phyloP scores from a whole-genome alignment of 2,888 invertebrate species.

The Emesis furor region DNA sequence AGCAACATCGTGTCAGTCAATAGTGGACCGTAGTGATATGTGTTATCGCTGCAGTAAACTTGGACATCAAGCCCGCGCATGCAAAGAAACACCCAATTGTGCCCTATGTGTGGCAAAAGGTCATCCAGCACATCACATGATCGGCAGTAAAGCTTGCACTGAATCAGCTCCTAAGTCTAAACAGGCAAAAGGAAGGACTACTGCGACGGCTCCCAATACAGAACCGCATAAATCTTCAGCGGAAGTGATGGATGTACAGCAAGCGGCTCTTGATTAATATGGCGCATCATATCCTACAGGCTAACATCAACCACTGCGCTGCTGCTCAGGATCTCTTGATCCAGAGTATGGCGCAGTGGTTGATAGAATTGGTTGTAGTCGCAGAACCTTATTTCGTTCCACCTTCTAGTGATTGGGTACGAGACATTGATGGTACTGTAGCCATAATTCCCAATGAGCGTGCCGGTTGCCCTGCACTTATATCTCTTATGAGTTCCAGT shows the following conservation, averaged over 20 bases:
- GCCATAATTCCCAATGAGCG: background rate
- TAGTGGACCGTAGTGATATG: slow-evolving; percentile 26
- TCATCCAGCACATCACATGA: slow-evolving; percentile 36
- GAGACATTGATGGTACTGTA: background rate
- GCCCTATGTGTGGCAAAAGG: slow-evolving; percentile 41
- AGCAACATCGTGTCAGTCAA: slow-evolving; percentile 34
- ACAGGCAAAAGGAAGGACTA: background rate
- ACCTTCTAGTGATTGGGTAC: background rate
- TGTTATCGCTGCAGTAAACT: slow-evolving; percentile 57
- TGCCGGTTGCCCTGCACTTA: too few species aligned
- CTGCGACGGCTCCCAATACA: background rate
- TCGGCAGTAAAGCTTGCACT: slow-evolving; percentile 39
- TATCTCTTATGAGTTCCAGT: too few species aligned
- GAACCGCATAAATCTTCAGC: background rate
- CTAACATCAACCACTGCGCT: background rate
- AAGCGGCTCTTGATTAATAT: background rate
- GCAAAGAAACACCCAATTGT: slow-evolving; percentile 52
- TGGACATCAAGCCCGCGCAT: slow-evolving; percentile 51
- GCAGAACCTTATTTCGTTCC: slow-evolving; percentile 10
- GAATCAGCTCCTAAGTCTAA: background rate
- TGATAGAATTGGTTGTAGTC: background rate
- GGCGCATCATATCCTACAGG: background rate
- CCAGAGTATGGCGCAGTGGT: slow-evolving; percentile 32
- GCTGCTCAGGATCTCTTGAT: slow-evolving; percentile 21
- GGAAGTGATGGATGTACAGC: background rate